Conservation (phyloP, 2,797 vertebrate species). For the Neopelma chrysocephalum region DNA sequence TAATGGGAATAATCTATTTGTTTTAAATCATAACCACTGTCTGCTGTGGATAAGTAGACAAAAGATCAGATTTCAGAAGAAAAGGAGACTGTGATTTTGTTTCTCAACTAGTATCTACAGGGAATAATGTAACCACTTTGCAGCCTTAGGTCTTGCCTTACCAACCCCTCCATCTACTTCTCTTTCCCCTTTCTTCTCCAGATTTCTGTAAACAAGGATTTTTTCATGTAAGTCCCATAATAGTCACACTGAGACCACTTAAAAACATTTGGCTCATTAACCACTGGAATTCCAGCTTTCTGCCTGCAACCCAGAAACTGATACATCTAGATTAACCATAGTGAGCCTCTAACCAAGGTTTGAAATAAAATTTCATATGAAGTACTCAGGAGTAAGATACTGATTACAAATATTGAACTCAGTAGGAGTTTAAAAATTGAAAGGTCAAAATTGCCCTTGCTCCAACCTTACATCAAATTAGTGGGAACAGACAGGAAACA, state of each 20-base stretch:
- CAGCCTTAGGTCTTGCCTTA: not conserved
- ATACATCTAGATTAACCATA: not conserved
- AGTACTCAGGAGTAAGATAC: not conserved
- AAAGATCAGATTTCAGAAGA: not conserved
- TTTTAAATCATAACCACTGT: not conserved
- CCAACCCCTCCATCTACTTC: not conserved
- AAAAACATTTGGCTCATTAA: not conserved
- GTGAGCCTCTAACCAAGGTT: not conserved
- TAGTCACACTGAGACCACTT: not conserved
- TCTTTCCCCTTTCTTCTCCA: not conserved
- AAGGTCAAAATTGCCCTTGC: not conserved
- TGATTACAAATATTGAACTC: not conserved
- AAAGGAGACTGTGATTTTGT: not conserved
- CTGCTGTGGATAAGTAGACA: not conserved
- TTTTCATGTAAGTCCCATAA: not conserved
- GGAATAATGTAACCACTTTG: not conserved
- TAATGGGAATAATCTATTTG: not conserved
- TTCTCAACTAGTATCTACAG: not conserved
- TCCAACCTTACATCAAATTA: not conserved
- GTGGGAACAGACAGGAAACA: not conserved
- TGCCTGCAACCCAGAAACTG: not conserved
- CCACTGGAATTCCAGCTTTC: not conserved
- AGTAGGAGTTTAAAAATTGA: not conserved
- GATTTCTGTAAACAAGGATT: not conserved
- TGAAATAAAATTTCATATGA: not conserved